Evolutionary conservation across 2,888 invertebrate genomes (phyloP).

Genomic region (Tenthredo distinguenda): DNA sequence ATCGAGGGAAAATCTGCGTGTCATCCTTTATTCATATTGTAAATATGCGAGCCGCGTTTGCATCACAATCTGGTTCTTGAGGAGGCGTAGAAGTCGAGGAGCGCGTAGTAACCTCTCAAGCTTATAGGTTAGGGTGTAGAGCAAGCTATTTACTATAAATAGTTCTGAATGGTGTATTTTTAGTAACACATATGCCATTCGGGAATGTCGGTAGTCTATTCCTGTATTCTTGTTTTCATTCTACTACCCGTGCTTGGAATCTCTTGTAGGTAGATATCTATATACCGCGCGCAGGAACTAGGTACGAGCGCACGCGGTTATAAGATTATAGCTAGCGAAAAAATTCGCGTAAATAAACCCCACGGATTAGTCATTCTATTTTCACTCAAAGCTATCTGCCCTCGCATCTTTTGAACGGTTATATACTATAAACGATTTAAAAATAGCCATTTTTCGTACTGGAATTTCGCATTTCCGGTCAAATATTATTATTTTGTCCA

Average conservation of each 20-base stretch:
- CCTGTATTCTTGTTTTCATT: slow-evolving; percentile 31
- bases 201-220: slow-evolving; percentile 49
- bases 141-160: slow-evolving; percentile 41
- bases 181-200: slow-evolving; percentile 46
- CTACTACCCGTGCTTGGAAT: not conserved
- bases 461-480: slow-evolving; percentile 24
- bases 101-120: not conserved
- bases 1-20: not conserved
- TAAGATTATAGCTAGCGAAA: not conserved
- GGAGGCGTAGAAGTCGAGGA: not conserved
- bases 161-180: slow-evolving; percentile 48
- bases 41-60: not conserved
- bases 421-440: slow-evolving; percentile 3
- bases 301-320: not conserved
- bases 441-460: slow-evolving; percentile 7
- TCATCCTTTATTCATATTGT: not conserved
- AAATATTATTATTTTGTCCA: not conserved
- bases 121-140: slow-evolving; percentile 19
- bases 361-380: slow-evolving; percentile 45
- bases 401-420: not conserved
- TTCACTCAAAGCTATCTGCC: not conserved
- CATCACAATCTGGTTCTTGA: not conserved
- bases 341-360: slow-evolving; percentile 40
- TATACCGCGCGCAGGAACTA: not conserved
- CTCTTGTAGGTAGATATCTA: not conserved